Evolutionary conservation across 1,140 invertebrate genomes (phyloP), one percentile per base, ranked within the genome.

Genomic region (Apolygus lucorum): DNA sequence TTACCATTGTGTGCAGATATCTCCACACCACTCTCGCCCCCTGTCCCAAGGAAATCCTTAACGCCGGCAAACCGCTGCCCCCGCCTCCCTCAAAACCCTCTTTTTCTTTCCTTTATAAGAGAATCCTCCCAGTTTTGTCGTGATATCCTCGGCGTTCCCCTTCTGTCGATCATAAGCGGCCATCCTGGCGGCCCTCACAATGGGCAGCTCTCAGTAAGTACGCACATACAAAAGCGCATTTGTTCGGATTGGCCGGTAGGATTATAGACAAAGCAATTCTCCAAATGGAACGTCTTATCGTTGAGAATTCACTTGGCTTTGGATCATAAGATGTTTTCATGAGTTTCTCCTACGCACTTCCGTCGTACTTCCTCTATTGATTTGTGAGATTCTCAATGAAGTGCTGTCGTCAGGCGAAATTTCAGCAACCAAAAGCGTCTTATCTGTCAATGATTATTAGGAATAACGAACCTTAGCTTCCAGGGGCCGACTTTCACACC

Each of bases 171-270:
- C 54, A 59, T 59, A 59, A 59, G 54, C 54, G 54, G 54, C 54
- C 54, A 59, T 59, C 22, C 22, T 22, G 22, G 54, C 4, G 22
- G 13, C 34, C 34, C 22, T 8, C 54, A 59, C 54, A 59, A 59
- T 59, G 22, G 54, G 4, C 54, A 24, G 27, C 34, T 34, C 64
- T 29, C 64, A n/a, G n/a, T 42, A 2, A 21, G 64, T 21, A 67
- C 28, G 22, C 64, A 21, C 28, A 64, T 21, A 64, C 26, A 64
- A 26, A 64, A 27, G 28, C 28, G 27, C 28, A 34, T 67, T 67
- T n/a, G 64, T 67, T 11, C 64, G 29, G 64, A 42, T 67, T 21
- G 29, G 26, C 64, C 64, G n/a, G n/a, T n/a, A n/a, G n/a, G n/a
- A n/a, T n/a, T n/a, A n/a, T n/a, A n/a, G n/a, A n/a, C n/a, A n/a